Percentiles rank a stretch among this genome's conserved stretches.
Evolutionary conservation across 2,888 invertebrate species (phyloP).

Genomic region (Blomia tropicalis): DNA sequence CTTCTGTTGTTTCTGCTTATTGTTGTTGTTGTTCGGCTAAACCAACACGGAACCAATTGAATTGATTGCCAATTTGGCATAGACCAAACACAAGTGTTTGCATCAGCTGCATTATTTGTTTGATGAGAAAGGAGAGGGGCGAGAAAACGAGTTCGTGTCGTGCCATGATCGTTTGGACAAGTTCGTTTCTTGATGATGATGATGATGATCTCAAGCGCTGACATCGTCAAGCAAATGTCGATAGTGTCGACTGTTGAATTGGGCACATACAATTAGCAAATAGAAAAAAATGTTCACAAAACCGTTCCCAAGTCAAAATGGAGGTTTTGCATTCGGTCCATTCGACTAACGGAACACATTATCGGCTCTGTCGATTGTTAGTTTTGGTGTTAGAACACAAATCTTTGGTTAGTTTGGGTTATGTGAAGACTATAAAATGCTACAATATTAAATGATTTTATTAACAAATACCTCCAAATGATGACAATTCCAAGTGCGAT

Average conservation of each 20-base stretch:
- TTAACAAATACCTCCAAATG: conserved; percentile 21
- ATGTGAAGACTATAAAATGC: neutral
- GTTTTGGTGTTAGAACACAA: neutral
- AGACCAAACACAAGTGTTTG: too few species aligned
- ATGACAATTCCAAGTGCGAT: conserved; percentile 19
- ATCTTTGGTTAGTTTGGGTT: neutral
- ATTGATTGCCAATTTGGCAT: too few species aligned
- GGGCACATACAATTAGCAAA: neutral
- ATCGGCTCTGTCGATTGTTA: neutral
- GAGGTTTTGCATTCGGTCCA: neutral
- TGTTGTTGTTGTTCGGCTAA: too few species aligned
- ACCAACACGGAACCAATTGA: too few species aligned
- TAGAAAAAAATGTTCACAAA: too few species aligned
- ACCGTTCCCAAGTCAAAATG: too few species aligned
- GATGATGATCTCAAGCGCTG: neutral
- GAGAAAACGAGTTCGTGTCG: too few species aligned
- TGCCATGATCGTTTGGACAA: too few species aligned
- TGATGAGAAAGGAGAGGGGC: too few species aligned
- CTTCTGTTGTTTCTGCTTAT: too few species aligned
- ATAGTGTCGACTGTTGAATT: neutral
- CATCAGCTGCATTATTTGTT: too few species aligned
- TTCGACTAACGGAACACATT: neutral
- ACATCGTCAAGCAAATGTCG: neutral
- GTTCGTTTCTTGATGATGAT: too few species aligned
- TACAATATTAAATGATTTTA: neutral